Conservation (phyloP, 1,140 invertebrate genomes). For the Ostrea edulis region DNA sequence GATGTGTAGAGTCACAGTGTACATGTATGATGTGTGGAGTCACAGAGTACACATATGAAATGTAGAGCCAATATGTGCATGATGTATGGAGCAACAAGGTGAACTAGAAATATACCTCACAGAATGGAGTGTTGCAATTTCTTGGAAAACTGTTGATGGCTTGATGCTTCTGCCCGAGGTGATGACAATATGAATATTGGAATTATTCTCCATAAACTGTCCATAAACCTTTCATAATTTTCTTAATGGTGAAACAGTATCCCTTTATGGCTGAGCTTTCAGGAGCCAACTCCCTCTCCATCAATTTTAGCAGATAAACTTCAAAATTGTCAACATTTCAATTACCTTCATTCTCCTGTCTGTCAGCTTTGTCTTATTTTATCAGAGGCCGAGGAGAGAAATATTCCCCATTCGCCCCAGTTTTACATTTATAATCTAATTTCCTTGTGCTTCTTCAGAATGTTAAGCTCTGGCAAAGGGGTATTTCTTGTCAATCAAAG, state of each 20-base stretch:
- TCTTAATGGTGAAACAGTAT: not conserved
- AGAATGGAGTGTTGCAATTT: not conserved
- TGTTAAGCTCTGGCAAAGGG: not conserved
- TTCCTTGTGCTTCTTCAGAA: not conserved
- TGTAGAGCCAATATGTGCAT: too few species aligned
- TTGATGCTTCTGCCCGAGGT: not conserved
- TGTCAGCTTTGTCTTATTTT: not conserved
- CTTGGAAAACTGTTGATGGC: not conserved
- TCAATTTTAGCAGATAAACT: constrained; percentile 20
- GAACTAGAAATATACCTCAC: not conserved
- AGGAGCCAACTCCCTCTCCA: constrained; percentile 16
- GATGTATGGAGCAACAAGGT: too few species aligned
- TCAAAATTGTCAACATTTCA: constrained; percentile 33
- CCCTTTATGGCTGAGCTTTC: not conserved
- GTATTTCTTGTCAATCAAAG: constrained; percentile 20
- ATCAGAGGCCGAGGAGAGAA: not conserved
- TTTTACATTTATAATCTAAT: constrained; percentile 37
- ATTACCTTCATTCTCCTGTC: constrained; percentile 12
- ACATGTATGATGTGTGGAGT: too few species aligned
- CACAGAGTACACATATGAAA: too few species aligned
- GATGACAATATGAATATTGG: not conserved
- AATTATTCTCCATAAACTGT: constrained; percentile 23
- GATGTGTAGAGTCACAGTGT: too few species aligned
- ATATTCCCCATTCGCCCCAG: not conserved
- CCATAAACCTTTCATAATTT: constrained; percentile 31